Base-by-base conservation (phyloP, 2,888 invertebrate genomes). In the Andrena bucephala region DNA sequence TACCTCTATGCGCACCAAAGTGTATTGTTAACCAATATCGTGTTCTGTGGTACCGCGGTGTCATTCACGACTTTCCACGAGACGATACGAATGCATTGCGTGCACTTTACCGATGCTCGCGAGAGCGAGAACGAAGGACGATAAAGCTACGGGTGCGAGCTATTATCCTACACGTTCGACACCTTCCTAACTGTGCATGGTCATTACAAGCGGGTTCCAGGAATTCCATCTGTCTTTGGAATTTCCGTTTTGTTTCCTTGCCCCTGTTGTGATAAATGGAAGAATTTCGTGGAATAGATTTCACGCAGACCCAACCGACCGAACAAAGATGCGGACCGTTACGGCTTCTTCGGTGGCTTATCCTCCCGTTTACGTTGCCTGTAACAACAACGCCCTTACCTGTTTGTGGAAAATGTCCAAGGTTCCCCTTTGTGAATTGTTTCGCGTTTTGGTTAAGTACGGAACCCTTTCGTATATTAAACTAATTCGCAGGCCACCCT, bases 21-120 rank as follows among this genome's bases (percentile, higher is more conserved):
- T 20, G 59, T 42, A 72, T 72, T 67, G 70, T 65, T n/a, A 57
- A 42, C 20, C 63, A 52, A 79, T 73, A 71, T 73, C 57, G 50
- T 31, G 52, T 76, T 65, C 59, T n/a, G 20, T 63, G 54, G 83
- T 71, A 33, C 27, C 48, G 62, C 62, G 48, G 66, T 82, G 76
- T 77, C 83, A 80, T 85, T 86, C 85, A 81, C 73, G 74, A 84
- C 74, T 85, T 76, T 85, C 68, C 86, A 75, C 24, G 48, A 50
- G 29, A 54, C 67, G n/a, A 52, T n/a, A 20, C 54, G 59, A 63
- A 60, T 77, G 68, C 66, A 48, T 75, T 59, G 72, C 48, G 54
- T 57, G 57, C 75, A 33, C 33, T 16, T 62, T 36, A 59, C 50
- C 13, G 69, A 66, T 33, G 65, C 50, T 52, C 72, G 60, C 76